These are phyloP conservation scores for Automeris io DNA, from an alignment of 2,888 invertebrate genomes.

Conservation along the genomic window DNA sequence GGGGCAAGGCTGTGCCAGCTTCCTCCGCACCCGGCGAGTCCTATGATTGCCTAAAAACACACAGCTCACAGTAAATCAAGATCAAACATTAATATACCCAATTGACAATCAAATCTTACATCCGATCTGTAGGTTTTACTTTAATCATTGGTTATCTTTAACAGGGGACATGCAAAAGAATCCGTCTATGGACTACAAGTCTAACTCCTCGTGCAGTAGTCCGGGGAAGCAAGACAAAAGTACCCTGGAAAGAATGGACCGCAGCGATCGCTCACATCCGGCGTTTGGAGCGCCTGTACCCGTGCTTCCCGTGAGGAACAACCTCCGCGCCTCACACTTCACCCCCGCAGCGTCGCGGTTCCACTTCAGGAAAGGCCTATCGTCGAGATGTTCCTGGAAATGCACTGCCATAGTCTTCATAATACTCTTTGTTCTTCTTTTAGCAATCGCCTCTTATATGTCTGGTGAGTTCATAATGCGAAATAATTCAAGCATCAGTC, in stretches of 20 bases:
- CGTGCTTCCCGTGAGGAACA: conserved; percentile 85
- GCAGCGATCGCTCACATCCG: conserved; percentile 79
- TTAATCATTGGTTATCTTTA: no score
- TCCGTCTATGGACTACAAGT: conserved; percentile 92
- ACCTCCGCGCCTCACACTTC: conserved; percentile 84
- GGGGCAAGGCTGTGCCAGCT: no score
- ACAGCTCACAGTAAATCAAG: no score
- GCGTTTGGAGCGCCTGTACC: conserved; percentile 83
- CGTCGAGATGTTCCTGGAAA: conserved; percentile 93
- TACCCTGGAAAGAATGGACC: conserved; percentile 69
- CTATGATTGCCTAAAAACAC: no score
- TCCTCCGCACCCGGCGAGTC: no score
- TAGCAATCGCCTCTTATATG: conserved; percentile 90
- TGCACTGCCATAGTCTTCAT: conserved; percentile 93
- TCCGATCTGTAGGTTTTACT: no score
- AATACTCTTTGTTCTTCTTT: conserved; percentile 87
- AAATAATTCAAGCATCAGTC: no score
- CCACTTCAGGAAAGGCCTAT: conserved; percentile 91
- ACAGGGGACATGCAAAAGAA: conserved; percentile 91
- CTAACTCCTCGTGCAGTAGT: conserved; percentile 91
- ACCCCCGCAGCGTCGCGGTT: conserved; percentile 84
- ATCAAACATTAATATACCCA: no score
- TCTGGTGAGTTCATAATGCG: conserved; percentile 79
- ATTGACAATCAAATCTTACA: no score
- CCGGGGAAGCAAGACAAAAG: conserved; percentile 80